Evolutionary conservation across 2,113 vertebrate species (phyloP).

Genomic region (Toxotes chatareus): DNA sequence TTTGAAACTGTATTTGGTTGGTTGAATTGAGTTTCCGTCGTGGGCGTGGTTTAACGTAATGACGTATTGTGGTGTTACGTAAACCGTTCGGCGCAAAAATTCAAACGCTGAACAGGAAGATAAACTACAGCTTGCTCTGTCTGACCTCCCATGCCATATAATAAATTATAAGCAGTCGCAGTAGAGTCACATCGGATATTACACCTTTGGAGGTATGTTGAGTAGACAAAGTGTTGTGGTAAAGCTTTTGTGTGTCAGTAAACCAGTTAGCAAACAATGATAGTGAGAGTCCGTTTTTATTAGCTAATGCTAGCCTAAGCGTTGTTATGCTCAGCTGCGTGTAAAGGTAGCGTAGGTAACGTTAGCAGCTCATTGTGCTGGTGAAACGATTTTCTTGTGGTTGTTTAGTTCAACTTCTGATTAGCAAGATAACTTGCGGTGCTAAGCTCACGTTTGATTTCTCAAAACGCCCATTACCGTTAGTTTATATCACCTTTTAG

Average conservation of each 20-base stretch:
- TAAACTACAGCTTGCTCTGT: background rate
- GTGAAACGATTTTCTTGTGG: background rate
- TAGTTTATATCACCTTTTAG: background rate
- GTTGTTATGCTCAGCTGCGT: conserved; percentile 42
- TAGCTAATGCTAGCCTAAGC: conserved; percentile 39
- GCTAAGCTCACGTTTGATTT: background rate
- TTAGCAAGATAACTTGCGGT: background rate
- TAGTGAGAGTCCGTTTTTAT: background rate
- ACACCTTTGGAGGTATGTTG: conserved; percentile 5
- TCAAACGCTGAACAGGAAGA: conserved; percentile 77
- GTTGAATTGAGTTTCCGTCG: too few species aligned
- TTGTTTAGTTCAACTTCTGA: background rate
- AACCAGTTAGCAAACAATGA: background rate
- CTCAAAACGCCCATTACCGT: background rate
- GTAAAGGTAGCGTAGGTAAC: background rate
- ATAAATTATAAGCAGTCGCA: background rate
- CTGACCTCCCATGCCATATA: background rate
- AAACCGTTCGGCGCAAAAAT: conserved; percentile 86
- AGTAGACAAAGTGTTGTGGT: background rate
- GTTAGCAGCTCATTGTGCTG: background rate
- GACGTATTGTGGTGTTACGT: conserved; percentile 48
- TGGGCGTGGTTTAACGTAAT: conserved; percentile 55
- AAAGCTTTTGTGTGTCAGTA: background rate
- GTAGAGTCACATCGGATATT: background rate
- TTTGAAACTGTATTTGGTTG: too few species aligned